Base-by-base conservation (phyloP, 2,888 invertebrate species). In the Hydroisotoma schaefferi region DNA sequence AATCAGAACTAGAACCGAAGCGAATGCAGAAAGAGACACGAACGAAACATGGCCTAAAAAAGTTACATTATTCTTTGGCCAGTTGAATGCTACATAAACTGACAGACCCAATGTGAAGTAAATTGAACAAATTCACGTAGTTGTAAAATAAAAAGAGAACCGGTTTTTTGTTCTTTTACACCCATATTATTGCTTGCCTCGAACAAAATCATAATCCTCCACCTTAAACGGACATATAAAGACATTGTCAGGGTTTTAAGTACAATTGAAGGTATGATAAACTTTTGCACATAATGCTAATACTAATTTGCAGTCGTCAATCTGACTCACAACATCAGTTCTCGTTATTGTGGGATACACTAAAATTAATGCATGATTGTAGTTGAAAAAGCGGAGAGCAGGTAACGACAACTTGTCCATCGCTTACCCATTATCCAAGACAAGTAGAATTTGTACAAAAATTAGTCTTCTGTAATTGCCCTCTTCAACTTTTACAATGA, bases 181-280 rank as follows among this genome's bases (percentile, higher is more conserved):
- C n/a, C n/a, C n/a, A n/a, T n/a, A n/a, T n/a, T n/a, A n/a, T n/a
- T n/a, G n/a, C n/a, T n/a, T n/a, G n/a, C n/a, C 53, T 54, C 47
- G 38, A 55, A n/a, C n/a, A n/a, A 59, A 59, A 54, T 59, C 55
- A 59, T 59, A 59, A 59, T 59, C 52, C 55, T 55, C 55, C 47
- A 55, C 20, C 38, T 53, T 40, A 26, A 40, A 52, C 23, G 49
- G 48, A 49, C 48, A 59, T n/a, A n/a, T n/a, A 59, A 55, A 59
- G 59, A 55, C 59, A 59, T 59, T 55, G 55, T 59, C 55, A 59
- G 59, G n/a, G 59, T 55, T 59, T 55, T 59, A 59, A 59, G 55
- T 55, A 55, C 40, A 43, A 43, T 15, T 37, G 22, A 15, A 53
- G 53, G 40, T 53, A 53, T 28, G 29, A n/a, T n/a, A 18, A 18